phyloP scores from a whole-genome alignment of 2,113 vertebrate species.

The Chloebia gouldiae region DNA sequence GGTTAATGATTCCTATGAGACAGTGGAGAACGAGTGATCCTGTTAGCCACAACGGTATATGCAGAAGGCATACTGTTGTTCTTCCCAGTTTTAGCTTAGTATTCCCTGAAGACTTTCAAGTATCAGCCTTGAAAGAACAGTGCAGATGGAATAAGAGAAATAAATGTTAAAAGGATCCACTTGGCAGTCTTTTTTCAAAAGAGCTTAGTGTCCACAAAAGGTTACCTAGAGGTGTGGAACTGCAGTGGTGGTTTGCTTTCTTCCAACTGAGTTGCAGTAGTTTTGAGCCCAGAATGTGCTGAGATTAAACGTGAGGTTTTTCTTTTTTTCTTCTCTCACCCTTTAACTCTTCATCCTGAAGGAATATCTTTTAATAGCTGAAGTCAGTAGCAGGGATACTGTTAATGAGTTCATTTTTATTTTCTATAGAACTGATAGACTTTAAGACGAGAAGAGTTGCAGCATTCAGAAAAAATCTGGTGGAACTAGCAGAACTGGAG shows the following conservation, averaged over 20 bases:
- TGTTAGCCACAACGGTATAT: neutral
- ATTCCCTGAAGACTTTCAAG: neutral
- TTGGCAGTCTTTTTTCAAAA: neutral
- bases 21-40: neutral
- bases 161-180: neutral
- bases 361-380: neutral
- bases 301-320: neutral
- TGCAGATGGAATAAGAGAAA: neutral
- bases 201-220: neutral
- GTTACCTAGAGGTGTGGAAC: neutral
- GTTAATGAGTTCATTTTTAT: neutral
- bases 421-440: constrained; percentile 88
- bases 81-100: neutral
- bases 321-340: neutral
- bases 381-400: neutral
- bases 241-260: neutral
- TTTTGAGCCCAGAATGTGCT: neutral
- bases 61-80: neutral
- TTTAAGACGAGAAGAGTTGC: constrained; percentile 98
- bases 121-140: neutral
- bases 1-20: neutral
- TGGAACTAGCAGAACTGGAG: constrained; percentile 98
- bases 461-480: constrained; percentile 97
- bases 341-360: neutral
- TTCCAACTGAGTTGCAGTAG: neutral